Evolutionary conservation across 1,140 invertebrate species (phyloP), one percentile per base, ranked within the genome.

Genomic region (Subanguina moxae): DNA sequence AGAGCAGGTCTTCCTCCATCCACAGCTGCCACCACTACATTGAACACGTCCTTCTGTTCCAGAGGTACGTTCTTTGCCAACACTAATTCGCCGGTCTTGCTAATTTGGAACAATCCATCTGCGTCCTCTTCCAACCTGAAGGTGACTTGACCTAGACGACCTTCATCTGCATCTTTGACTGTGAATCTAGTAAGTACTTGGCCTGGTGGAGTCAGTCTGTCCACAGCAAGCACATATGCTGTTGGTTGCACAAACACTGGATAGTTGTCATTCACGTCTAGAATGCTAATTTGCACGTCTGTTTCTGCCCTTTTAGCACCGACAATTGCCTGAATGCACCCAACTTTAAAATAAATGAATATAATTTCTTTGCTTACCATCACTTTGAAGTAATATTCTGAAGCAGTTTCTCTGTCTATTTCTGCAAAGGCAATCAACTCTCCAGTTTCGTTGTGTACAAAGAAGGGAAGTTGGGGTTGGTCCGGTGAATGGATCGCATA

Each of bases 221-320:
- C 23, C 43, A 80, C 30, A 17, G 73, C 69, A 61, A 80, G 64
- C 0, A 74, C 59, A 27, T 68, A 59, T 17, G 66, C 23, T 21
- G 66, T 48, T 23, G 70, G 62, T 15, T 71, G 30, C 52, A 72
- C 17, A 57, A 80, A 82, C 7, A 45, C 19, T 7, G 78, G 78
- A 59, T 72, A 77, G 52, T 80, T 80, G 76, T 80, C 78, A 67
- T 80, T 80, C 9, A 80, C 80, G 46, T 80, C 78, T 0, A 82
- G 58, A 67, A 80, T 78, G 27, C 67, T 74, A 0, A 80, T 71
- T 7, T 74, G 73, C 15, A 80, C 62, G 1, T 45, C 32, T 7
- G 70, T 72, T 30, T 62, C 57, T 42, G 68, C 57, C 11, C 52
- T 64, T 25, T 56, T 13, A 56, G 21, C 13, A 38, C 52, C 13